Evolutionary conservation across 2,888 invertebrate species (phyloP).

Genomic region (Zootermopsis nevadensis): DNA sequence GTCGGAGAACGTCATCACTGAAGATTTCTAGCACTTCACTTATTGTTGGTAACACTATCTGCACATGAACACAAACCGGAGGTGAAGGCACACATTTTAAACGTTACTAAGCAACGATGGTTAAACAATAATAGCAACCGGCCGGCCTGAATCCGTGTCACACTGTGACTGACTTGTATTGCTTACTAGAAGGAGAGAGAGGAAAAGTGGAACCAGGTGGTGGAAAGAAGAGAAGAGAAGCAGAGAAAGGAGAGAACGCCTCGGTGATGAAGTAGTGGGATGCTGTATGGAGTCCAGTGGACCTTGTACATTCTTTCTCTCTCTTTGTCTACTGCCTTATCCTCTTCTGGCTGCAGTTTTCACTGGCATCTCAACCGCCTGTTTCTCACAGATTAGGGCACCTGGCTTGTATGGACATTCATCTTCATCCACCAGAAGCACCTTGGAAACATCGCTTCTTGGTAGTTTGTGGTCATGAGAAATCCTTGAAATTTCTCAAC

Average conservation of each 20-base stretch:
- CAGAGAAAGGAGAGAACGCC: neutral
- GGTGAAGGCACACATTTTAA: too few relatives aligned
- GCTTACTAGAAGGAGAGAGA: too few relatives aligned
- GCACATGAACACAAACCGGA: too few relatives aligned
- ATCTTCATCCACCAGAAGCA: neutral
- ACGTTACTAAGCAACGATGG: slow-evolving; percentile 1
- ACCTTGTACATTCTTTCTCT: slow-evolving; percentile 23
- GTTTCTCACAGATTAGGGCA: neutral
- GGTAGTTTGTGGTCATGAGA: neutral
- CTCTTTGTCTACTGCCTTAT: neutral
- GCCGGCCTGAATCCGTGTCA: neutral
- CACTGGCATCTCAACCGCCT: too few relatives aligned
- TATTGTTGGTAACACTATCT: too few relatives aligned
- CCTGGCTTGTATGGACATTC: neutral
- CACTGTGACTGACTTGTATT: slow-evolving; percentile 6
- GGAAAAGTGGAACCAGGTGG: too few relatives aligned
- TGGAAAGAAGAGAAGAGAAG: neutral
- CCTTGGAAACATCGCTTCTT: neutral
- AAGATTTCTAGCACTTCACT: too few relatives aligned
- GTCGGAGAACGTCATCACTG: too few relatives aligned
- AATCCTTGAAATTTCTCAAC: neutral
- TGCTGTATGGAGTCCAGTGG: slow-evolving; percentile 19
- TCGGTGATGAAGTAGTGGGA: neutral
- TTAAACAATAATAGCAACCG: neutral
- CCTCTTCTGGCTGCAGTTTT: too few relatives aligned